Conservation (phyloP, 2,888 invertebrate species). For the Neria commutata region DNA sequence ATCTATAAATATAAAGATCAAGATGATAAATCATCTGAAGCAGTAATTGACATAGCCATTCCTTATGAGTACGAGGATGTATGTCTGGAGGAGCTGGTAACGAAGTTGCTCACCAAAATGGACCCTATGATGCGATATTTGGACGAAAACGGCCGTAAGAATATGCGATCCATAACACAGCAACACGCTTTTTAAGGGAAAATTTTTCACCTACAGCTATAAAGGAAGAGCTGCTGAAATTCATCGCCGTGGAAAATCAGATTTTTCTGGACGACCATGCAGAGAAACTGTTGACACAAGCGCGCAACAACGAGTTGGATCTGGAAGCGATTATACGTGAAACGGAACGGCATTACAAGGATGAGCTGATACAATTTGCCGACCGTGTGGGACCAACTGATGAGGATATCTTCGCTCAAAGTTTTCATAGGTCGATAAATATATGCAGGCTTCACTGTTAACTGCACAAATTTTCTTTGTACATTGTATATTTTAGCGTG, state of each 20-base stretch:
- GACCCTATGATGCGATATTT: conserved; percentile 58
- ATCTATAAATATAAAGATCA: conserved; percentile 54
- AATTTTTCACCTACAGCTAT: conserved; percentile 36
- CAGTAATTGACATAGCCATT: conserved; percentile 42
- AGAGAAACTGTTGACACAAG: conserved; percentile 67
- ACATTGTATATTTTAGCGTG: conserved; percentile 55
- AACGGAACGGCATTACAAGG: conserved; percentile 81
- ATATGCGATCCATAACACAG: not conserved
- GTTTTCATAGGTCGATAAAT: conserved; percentile 57
- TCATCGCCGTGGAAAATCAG: conserved; percentile 71
- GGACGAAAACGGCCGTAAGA: conserved; percentile 52
- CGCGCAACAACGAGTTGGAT: conserved; percentile 70
- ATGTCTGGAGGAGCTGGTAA: conserved; percentile 52
- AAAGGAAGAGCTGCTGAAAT: conserved; percentile 63
- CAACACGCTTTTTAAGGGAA: not conserved
- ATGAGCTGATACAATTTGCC: conserved; percentile 84
- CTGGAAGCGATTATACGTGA: conserved; percentile 77
- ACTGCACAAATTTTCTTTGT: not conserved
- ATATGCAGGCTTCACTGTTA: not conserved
- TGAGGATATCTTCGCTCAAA: conserved; percentile 72
- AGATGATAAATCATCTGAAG: conserved; percentile 41
- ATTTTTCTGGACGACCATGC: conserved; percentile 72
- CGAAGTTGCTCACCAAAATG: conserved; percentile 52
- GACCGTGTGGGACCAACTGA: conserved; percentile 82
- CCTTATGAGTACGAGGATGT: conserved; percentile 49